Evolutionary conservation across 2,797 vertebrate species (phyloP), one percentile per base, ranked within the genome.

Genomic region (Melanotaenia parkinsoni): DNA sequence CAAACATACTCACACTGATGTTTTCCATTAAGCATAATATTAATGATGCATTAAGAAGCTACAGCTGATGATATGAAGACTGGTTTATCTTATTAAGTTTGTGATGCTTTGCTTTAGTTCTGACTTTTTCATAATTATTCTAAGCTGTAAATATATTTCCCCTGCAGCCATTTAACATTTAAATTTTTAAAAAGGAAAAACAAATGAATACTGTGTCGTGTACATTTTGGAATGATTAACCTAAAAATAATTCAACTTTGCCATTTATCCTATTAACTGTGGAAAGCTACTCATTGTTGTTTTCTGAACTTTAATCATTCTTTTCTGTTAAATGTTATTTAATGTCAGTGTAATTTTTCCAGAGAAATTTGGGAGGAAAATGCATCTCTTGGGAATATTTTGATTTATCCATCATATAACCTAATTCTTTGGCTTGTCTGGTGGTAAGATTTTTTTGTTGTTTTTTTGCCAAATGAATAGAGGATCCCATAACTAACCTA

Each of bases 261-360:
- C 59, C 59, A 65, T 76, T 88, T 60, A 75, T 67, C 38, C 12
- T 67, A 54, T 81, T 80, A 75, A 56, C 60, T 78, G 40, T 32
- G 16, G 57, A 60, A 53, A 72, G 22, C 30, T 73, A 33, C 16
- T 64, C 24, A 24, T 35, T 5, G 11, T 65, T 47, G 24, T 76
- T 82, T 74, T 70, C 57, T 63, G 75, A 72, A 71, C 18, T 59
- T 80, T 75, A 77, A 87, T 79, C 35, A 72, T 56, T 76, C 3
- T 76, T 81, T 76, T 82, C 58, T 76, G 76, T 88, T 81, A 87
- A 77, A 20, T 30, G 74, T 85, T 63, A 66, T 70, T 76, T 30
- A 81, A 56, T 43, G 26, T 50, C 2, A 30, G 28, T 69, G 54
- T 30, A 50, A 56, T 28, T 12, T 70, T 58, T 60, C 40, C 50